Base-by-base conservation (phyloP, 1,140 invertebrate genomes). In the Probaryconus sp. region DNA sequence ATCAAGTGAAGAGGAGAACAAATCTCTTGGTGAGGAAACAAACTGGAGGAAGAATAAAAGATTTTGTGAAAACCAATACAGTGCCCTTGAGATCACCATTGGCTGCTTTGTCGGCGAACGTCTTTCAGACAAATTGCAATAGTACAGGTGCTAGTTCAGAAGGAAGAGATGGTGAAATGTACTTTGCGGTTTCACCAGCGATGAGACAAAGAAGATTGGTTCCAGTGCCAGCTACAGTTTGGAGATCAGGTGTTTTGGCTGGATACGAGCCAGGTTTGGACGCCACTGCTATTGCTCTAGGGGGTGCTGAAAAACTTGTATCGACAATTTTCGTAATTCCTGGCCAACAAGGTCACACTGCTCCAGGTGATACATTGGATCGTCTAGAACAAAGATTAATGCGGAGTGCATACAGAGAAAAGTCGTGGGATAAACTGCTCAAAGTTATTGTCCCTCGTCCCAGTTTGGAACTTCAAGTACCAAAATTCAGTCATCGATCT, bases 181-280 rank as follows among this genome's bases (percentile, higher is more conserved):
- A 95, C 81, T 95, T 95, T 77, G 93, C 94, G 3, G 93, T 95
- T 0, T 90, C 92, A 11, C 94, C 94, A 0, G 92, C 92, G 0
- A 91, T 94, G 0, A 89, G 93, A 24, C 93, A 94, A 82, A 87
- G 94, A 10, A 90, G 94, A 38, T 83, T 96, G 1, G 91, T 96
- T 1, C 94, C 93, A 0, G 92, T 96, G 16, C 94, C 94, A 2
- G 94, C 94, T 0, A 93, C 92, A 0, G 92, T 95, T 0, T 95
- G 93, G 85, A 91, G 91, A 76, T 89, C 87, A 0, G 92, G 92
- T 3, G 94, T 96, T 45, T 81, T 94, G 3, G 94, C 94, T 9
- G 94, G 94, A 0, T 95, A 95, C 71, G 95, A 96, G 60, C 93
- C 93, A 0, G 90, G 91, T 31, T 81, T 96, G 17, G 94, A 96